Evolutionary conservation across 1,140 invertebrate species (phyloP).

Genomic region (Leptinotarsa texana): DNA sequence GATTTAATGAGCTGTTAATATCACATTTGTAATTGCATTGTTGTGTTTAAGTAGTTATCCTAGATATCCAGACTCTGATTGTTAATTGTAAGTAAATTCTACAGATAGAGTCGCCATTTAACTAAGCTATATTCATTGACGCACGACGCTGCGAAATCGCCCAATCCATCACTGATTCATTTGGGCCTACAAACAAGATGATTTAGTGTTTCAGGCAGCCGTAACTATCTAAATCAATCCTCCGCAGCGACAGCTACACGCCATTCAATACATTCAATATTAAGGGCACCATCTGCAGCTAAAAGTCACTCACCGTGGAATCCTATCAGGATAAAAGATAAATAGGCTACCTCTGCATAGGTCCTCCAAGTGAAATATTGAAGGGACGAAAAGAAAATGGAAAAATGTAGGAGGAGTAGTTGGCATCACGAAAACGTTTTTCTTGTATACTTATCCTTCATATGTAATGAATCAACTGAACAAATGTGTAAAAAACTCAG

Average conservation of each 20-base stretch:
- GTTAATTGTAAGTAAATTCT: too few relatives aligned
- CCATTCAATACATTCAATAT: constrained; percentile 4
- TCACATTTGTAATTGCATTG: too few relatives aligned
- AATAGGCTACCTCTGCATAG: not conserved
- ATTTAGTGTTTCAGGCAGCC: not conserved
- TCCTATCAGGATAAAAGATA: not conserved
- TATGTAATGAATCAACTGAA: too few relatives aligned
- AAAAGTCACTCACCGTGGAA: constrained; percentile 7
- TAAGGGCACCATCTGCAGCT: not conserved
- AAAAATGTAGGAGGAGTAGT: not conserved
- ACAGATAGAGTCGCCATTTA: too few relatives aligned
- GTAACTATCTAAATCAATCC: not conserved
- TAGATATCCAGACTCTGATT: too few relatives aligned
- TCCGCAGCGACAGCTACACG: constrained; percentile 4
- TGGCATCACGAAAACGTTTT: too few relatives aligned
- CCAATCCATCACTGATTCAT: not conserved
- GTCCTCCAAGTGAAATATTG: not conserved
- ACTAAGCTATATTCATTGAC: too few relatives aligned
- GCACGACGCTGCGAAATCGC: not conserved
- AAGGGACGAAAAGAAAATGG: not conserved
- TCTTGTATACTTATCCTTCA: too few relatives aligned
- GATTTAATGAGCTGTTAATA: too few relatives aligned
- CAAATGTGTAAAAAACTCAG: too few relatives aligned
- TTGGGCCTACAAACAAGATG: not conserved
- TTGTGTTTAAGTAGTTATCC: too few relatives aligned